Evolutionary conservation across 2,888 invertebrate species (phyloP), one percentile per base, ranked within the genome.

Genomic region (Metopia argyrocephala): DNA sequence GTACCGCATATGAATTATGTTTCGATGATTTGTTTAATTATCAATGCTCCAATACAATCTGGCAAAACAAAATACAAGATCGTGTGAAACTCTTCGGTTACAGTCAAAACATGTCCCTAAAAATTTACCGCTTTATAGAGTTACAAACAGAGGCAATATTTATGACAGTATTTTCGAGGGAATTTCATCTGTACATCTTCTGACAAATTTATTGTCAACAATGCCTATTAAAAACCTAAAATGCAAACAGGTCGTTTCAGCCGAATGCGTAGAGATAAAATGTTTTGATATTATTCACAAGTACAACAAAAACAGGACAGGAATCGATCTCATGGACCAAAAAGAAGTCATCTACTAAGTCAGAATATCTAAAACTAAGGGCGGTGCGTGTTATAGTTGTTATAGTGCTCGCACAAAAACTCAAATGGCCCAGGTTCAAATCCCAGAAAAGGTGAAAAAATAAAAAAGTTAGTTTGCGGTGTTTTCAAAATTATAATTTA

Each of bases 31-130:
- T 61, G 21, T 45, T 61, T n/a, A 61, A 61, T n/a, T 61, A 21
- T 45, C 45, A 2, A 45, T 7, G 28, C 38, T 76, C 6, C 54
- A 70, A 45, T 70, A 38, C 45, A 62, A 20, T 25, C 23, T 69
- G 31, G 38, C 31, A 1, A 25, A 50, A 38, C 25, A 38, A 38
- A 68, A 54, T 38, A 45, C 38, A 61, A 76, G 54, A 45, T 46
- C 80, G n/a, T 76, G 71, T 56, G 71, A 71, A 15, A 80, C 76
- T 50, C 62, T 76, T 61, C 73, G 73, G 5, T 45, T 54, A 9
- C 54, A 76, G n/a, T 12, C 73, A 45, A 71, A 78, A 69, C 20
- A 76, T 46, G 38, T 73, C 48, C 62, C 61, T 5, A 38, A 56
- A 52, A 68, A 68, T 6, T 45, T 73, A 56, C 61, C 61, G 25